These are phyloP conservation scores for Aphrophora alni DNA, from an alignment of 2,888 invertebrate species.

Conservation along the genomic window DNA sequence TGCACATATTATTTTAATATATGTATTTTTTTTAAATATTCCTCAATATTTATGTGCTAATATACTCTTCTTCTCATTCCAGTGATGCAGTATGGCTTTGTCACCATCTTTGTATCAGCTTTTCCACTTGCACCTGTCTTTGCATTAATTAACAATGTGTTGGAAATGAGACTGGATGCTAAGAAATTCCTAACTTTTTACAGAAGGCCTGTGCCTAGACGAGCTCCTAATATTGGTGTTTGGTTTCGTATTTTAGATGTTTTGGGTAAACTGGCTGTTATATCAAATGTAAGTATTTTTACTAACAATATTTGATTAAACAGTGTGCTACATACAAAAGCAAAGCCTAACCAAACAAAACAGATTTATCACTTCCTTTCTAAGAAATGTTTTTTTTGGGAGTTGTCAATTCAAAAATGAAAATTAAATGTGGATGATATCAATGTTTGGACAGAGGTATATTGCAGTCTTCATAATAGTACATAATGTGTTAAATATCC, in stretches of 20 bases:
- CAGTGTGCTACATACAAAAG: too few relatives aligned
- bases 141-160: conserved; percentile 91
- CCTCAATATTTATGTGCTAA: not conserved
- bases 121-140: conserved; percentile 97
- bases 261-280: conserved; percentile 89
- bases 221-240: conserved; percentile 91
- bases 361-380: too few relatives aligned
- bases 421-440: too few relatives aligned
- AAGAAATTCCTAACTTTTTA: conserved; percentile 86
- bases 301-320: too few relatives aligned
- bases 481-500: too few relatives aligned
- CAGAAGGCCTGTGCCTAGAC: conserved; percentile 86
- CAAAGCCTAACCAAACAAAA: too few relatives aligned
- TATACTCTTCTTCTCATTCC: conserved; percentile 38
- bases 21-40: too few relatives aligned
- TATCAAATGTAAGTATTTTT: conserved; percentile 82
- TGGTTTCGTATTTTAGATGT: conserved; percentile 95
- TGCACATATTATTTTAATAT: too few relatives aligned
- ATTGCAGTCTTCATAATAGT: too few relatives aligned
- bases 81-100: conserved; percentile 98
- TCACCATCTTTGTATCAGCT: conserved; percentile 96
- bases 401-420: too few relatives aligned
- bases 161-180: conserved; percentile 95
- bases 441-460: too few relatives aligned
- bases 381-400: too few relatives aligned